Percentiles rank a stretch among this genome's conserved stretches.
Conservation (phyloP, 2,113 vertebrate genomes). For the Labeo catla region DNA sequence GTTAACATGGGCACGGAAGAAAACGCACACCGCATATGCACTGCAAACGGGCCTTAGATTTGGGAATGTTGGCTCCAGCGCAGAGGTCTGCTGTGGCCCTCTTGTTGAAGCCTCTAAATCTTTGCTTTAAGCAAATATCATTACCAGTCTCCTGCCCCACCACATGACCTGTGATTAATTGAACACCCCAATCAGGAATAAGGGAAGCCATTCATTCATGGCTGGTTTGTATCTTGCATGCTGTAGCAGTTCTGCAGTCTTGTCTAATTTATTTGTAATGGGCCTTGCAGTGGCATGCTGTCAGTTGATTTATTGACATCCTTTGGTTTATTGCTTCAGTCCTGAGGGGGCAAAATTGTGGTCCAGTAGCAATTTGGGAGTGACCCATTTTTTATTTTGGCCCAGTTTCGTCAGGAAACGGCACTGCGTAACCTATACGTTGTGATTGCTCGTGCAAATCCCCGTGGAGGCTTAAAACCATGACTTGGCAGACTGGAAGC, state of each 20-base stretch:
- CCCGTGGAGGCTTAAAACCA: slow-evolving; percentile 17
- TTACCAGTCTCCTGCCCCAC: slow-evolving; percentile 21
- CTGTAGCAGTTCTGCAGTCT: slow-evolving; percentile 34
- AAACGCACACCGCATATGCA: neutral
- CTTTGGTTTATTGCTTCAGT: slow-evolving; percentile 47
- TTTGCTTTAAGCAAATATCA: slow-evolving; percentile 12
- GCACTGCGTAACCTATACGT: slow-evolving; percentile 29
- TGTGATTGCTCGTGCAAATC: slow-evolving; percentile 39
- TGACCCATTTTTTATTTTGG: slow-evolving; percentile 37
- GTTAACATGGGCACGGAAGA: neutral
- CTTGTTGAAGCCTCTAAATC: slow-evolving; percentile 26
- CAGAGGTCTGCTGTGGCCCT: neutral
- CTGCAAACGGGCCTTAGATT: neutral
- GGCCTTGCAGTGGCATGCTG: slow-evolving; percentile 19
- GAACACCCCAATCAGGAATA: slow-evolving; percentile 30
- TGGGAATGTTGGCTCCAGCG: neutral
- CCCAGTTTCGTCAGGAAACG: slow-evolving; percentile 25
- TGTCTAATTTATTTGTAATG: slow-evolving; percentile 43
- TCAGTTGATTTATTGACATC: slow-evolving; percentile 47
- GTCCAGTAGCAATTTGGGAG: slow-evolving; percentile 45
- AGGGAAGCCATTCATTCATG: slow-evolving; percentile 39
- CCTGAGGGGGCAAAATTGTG: slow-evolving; percentile 15
- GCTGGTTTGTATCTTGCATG: slow-evolving; percentile 21
- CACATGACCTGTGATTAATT: slow-evolving; percentile 41
- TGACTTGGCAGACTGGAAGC: slow-evolving; percentile 35